Evolutionary conservation across 2,113 vertebrate species (phyloP).

Genomic region (Ornithorhynchus anatinus): DNA sequence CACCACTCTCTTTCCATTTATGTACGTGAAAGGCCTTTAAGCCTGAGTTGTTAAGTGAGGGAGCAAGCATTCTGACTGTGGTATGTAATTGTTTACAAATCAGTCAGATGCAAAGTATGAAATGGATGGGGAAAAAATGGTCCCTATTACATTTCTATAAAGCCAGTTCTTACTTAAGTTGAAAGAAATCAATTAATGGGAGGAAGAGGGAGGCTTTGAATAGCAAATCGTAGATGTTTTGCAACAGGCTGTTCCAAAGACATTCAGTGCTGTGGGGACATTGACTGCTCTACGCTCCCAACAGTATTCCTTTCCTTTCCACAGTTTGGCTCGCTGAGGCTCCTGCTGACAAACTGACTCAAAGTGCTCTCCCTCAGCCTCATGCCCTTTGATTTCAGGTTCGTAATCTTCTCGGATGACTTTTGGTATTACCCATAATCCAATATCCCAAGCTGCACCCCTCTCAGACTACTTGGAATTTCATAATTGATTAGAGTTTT

Average conservation of each 20-base stretch:
- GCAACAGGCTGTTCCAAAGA: neutral
- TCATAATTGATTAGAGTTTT: no score
- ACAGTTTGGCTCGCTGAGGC: neutral
- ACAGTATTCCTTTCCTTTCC: neutral
- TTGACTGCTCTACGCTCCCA: neutral
- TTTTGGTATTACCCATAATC: no score
- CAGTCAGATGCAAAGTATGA: slow-evolving; percentile 20
- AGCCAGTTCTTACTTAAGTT: slow-evolving; percentile 11
- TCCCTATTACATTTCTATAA: neutral
- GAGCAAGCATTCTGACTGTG: neutral
- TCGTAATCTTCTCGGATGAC: no score
- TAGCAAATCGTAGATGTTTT: neutral
- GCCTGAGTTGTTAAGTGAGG: slow-evolving; percentile 12
- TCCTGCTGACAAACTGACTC: no score
- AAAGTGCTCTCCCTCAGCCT: no score
- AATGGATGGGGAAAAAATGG: slow-evolving; percentile 7
- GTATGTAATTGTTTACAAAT: slow-evolving; percentile 13
- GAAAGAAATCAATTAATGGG: neutral
- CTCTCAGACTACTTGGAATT: no score
- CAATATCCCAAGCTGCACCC: no score
- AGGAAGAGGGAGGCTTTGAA: neutral
- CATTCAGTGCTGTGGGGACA: neutral
- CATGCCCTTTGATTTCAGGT: no score
- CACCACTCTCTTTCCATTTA: slow-evolving; percentile 29
- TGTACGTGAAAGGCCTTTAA: slow-evolving; percentile 19